Conservation (phyloP, 2,113 vertebrate species). For the Pangasianodon gigas region DNA sequence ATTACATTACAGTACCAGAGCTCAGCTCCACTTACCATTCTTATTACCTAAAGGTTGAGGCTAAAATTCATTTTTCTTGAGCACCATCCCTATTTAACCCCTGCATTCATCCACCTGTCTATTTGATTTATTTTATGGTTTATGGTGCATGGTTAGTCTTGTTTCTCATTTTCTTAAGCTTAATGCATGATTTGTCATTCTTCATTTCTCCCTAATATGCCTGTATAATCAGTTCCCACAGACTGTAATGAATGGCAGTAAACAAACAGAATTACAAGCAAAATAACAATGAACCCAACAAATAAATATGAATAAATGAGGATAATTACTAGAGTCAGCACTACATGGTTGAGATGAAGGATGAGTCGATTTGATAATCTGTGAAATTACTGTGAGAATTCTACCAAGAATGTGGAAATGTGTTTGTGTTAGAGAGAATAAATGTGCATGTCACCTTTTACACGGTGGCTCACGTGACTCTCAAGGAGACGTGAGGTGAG, state of each 20-base stretch:
- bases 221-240: constrained; percentile 43
- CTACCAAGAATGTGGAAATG: constrained; percentile 31
- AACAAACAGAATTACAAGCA: constrained; percentile 47
- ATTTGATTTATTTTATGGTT: background rate
- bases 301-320: constrained; percentile 60
- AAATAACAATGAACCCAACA: constrained; percentile 33
- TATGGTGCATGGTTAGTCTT: background rate
- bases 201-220: constrained; percentile 27
- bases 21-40: background rate
- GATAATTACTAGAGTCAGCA: constrained; percentile 62
- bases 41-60: background rate
- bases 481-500: background rate
- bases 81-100: background rate
- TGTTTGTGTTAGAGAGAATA: background rate
- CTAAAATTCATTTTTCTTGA: background rate
- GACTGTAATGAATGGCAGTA: constrained; percentile 23
- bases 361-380: constrained; percentile 67
- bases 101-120: background rate
- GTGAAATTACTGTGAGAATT: constrained; percentile 59
- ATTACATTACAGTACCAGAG: background rate
- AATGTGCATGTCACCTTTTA: background rate
- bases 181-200: constrained; percentile 43
- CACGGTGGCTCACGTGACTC: background rate
- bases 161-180: background rate
- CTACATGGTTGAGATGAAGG: constrained; percentile 52